These are phyloP conservation scores for Dryobota labecula DNA, from an alignment of 2,888 invertebrate genomes.

Conservation along the genomic window DNA sequence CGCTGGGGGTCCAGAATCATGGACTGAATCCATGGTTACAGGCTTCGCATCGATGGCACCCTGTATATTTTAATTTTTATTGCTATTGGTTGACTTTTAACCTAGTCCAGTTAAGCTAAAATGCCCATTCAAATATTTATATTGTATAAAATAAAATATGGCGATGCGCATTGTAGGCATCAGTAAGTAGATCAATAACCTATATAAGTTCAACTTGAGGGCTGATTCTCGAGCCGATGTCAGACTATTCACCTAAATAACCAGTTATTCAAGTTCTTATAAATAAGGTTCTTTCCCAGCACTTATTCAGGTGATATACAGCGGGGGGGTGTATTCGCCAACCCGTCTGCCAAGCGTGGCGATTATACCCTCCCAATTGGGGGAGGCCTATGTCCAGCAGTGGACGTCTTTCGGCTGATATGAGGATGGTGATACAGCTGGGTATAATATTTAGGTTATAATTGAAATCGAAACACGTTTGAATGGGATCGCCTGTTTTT, in stretches of 20 bases:
- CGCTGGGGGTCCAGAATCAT: no score
- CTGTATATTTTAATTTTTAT: neutral
- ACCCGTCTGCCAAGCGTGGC: no score
- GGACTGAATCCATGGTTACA: no score
- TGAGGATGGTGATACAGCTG: no score
- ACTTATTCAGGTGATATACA: constrained; percentile 13
- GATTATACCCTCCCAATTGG: no score
- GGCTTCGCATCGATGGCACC: no score
- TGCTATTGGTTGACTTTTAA: neutral
- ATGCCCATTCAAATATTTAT: no score
- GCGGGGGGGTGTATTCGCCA: no score
- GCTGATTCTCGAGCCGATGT: constrained; percentile 11
- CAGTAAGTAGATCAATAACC: constrained; percentile 11
- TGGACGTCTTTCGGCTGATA: no score
- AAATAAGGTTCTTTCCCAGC: constrained; percentile 19
- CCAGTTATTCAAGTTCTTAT: constrained; percentile 49
- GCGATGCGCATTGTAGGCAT: neutral
- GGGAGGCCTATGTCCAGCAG: no score
- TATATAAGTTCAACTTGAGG: constrained; percentile 5
- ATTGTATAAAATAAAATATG: constrained; percentile 2
- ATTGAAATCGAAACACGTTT: neutral
- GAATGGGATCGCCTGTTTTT: neutral
- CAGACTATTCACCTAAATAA: constrained; percentile 49
- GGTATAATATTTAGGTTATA: neutral
- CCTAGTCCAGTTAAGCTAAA: neutral